Evolutionary conservation across 2,888 invertebrate genomes (phyloP), one percentile per base, ranked within the genome.

Genomic region (Agrotis clavis): DNA sequence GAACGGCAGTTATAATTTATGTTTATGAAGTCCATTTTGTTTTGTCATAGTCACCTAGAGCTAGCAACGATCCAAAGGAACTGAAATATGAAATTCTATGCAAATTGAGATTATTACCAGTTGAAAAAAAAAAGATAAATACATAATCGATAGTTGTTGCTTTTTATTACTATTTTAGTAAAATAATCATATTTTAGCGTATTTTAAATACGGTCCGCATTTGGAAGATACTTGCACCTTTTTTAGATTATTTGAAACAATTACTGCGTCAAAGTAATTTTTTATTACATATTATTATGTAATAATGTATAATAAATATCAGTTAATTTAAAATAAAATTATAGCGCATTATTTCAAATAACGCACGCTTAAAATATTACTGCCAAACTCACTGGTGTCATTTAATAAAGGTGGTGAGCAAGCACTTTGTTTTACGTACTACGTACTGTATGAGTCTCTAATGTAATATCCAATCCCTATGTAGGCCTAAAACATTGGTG

Each of bases 291-390:
- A 56, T 63, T 50, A 50, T 74, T 41, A 48, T 48, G 41, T n/a
- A 51, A 67, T 30, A n/a, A 25, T 67, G 9, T 50, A 45, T n/a
- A 19, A n/a, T 25, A 4, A 21, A 25, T 18, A 19, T 3, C 13
- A 21, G 47, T 54, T 54, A 18, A 54, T 47, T 21, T 35, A 30
- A 6, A 18, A 47, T 18, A 25, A 11, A 14, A 47, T 3, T 14
- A 30, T 18, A 48, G 48, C 5, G 35, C 13, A 56, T 53, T 68
- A 59, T 41, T 51, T 57, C 6, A 48, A 30, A 53, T 53, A 47
- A n/a, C 35, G 54, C 61, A 77, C 71, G 50, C 71, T 61, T 78
- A 51, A 41, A 18, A 16, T 77, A 57, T 48, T 48, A 67, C 45
- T 68, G 48, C 4, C 47, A 14, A 21, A 51, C 5, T 54, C 54